These are phyloP conservation scores for Cantharis nigra DNA, from an alignment of 2,888 invertebrate genomes.

Conservation along the genomic window DNA sequence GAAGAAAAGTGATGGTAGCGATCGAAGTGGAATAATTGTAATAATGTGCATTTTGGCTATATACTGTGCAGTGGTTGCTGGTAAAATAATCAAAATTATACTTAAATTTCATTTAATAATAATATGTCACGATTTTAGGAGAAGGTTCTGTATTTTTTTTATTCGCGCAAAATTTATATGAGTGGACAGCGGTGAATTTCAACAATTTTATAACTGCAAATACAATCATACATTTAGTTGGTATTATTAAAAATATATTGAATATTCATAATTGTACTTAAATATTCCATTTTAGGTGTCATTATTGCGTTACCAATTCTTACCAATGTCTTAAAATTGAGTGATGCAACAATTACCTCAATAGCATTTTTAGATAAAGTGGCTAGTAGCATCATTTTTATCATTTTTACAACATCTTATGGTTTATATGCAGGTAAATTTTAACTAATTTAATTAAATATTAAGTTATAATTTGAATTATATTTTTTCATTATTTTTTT, in stretches of 20 bases:
- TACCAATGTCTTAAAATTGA: constrained; percentile 47
- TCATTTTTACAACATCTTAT: constrained; percentile 44
- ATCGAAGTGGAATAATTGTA: constrained; percentile 42
- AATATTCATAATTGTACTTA: constrained; percentile 1
- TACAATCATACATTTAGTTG: constrained; percentile 61
- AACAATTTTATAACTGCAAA: constrained; percentile 63
- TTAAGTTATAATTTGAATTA: no score
- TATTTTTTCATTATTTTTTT: no score
- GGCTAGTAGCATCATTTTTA: constrained; percentile 50
- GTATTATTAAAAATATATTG: constrained; percentile 45
- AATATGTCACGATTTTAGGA: constrained; percentile 53
- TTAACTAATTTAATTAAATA: neutral
- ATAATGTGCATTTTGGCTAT: constrained; percentile 35
- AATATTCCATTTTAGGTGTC: constrained; percentile 13
- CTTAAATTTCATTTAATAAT: neutral
- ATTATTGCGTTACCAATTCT: constrained; percentile 44
- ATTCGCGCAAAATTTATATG: constrained; percentile 63
- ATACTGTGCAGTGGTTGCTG: constrained; percentile 39
- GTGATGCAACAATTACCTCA: constrained; percentile 50
- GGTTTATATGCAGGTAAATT: constrained; percentile 52
- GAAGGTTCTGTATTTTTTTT: constrained; percentile 64
- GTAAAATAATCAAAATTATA: constrained; percentile 31
- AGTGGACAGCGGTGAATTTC: constrained; percentile 65
- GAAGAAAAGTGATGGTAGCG: constrained; percentile 40
- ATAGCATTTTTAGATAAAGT: constrained; percentile 54